These are phyloP conservation scores for Sthenelais limicola DNA, from an alignment of 2,888 invertebrate species.

Conservation along the genomic window DNA sequence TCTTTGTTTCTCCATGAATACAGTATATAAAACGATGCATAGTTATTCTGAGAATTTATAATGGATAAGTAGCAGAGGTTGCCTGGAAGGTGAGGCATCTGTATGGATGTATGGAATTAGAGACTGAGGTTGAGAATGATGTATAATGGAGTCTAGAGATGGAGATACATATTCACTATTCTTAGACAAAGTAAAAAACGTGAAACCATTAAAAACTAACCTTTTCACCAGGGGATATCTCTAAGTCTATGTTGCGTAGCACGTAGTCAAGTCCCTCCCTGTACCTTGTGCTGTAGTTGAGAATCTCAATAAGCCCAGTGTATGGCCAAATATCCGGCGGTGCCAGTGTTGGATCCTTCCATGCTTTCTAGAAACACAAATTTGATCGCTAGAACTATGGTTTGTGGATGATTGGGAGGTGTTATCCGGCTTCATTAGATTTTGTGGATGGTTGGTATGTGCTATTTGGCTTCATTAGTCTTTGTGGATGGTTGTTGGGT, in stretches of 20 bases:
- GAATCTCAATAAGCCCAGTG: constrained; percentile 61
- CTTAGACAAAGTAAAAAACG: not conserved
- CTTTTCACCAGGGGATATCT: constrained; percentile 65
- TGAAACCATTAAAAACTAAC: constrained; percentile 46
- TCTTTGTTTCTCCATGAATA: too few relatives aligned
- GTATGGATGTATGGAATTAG: too few relatives aligned
- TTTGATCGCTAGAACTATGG: not conserved
- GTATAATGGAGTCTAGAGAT: too few relatives aligned
- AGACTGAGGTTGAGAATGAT: too few relatives aligned
- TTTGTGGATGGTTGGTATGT: too few relatives aligned
- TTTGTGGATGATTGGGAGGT: not conserved
- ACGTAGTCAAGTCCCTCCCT: constrained; percentile 67
- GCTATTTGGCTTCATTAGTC: not conserved
- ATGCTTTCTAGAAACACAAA: constrained; percentile 55
- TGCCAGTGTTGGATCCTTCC: constrained; percentile 56
- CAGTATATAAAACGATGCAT: too few relatives aligned
- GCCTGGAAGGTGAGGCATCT: too few relatives aligned
- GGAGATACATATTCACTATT: too few relatives aligned
- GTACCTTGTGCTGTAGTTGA: constrained; percentile 64
- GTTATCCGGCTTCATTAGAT: too few relatives aligned
- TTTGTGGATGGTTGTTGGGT: not conserved
- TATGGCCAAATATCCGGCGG: constrained; percentile 64
- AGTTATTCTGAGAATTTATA: too few relatives aligned
- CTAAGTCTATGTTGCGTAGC: constrained; percentile 61
- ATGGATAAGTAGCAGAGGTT: too few relatives aligned